Conservation (phyloP, 2,888 invertebrate species). For the Drymonia ruficornis region DNA sequence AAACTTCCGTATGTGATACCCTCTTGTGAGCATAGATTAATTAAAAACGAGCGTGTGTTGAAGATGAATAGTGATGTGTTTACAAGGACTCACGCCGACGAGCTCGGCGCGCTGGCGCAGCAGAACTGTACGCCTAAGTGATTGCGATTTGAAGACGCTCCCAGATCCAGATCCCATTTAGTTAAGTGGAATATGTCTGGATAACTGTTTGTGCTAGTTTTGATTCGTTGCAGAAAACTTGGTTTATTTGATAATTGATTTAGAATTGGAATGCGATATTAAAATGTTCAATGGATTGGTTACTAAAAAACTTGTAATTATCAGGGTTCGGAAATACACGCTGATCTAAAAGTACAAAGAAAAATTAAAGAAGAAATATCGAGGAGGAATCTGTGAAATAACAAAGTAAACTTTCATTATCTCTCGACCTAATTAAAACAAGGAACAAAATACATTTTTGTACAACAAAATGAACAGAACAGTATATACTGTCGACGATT, state of each 20-base stretch:
- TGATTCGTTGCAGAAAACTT: conserved; percentile 1
- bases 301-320: no score
- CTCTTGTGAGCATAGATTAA: conserved; percentile 35
- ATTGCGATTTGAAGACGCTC: conserved; percentile 21
- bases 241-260: background rate
- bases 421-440: conserved; percentile 20
- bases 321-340: no score
- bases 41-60: conserved; percentile 33
- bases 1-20: background rate
- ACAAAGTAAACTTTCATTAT: conserved; percentile 5
- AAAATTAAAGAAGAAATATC: background rate
- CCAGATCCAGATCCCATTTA: conserved; percentile 25
- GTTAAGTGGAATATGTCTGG: conserved; percentile 34
- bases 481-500: background rate
- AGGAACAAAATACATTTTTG: conserved; percentile 11
- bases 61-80: conserved; percentile 40
- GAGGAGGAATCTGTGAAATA: background rate
- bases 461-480: conserved; percentile 9
- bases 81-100: conserved; percentile 14
- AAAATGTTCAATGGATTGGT: no score
- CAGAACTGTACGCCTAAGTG: conserved; percentile 30
- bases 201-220: conserved; percentile 24
- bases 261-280: background rate
- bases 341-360: background rate
- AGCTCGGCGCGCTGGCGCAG: conserved; percentile 22